These are phyloP conservation scores for Shargacucullia verbasci DNA, from an alignment of 2,888 invertebrate genomes.

Conservation along the genomic window DNA sequence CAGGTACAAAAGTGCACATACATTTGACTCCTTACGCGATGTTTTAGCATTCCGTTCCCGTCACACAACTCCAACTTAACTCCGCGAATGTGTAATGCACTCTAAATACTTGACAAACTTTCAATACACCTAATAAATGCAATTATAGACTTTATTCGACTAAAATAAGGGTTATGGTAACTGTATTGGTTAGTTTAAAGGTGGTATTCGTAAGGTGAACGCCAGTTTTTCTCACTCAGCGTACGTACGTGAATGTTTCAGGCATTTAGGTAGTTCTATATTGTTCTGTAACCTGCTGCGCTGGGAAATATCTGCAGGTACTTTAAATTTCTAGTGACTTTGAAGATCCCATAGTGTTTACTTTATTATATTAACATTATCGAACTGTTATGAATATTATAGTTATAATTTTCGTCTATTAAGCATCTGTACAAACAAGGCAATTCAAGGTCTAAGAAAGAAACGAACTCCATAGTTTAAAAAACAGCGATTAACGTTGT, in stretches of 20 bases:
- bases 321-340: constrained; percentile 19
- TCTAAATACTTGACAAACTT: constrained; percentile 58
- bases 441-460: too few relatives aligned
- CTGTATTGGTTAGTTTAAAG: constrained; percentile 28
- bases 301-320: constrained; percentile 46
- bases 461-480: too few relatives aligned
- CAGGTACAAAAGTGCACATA: constrained; percentile 57
- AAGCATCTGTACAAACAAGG: too few relatives aligned
- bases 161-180: constrained; percentile 17
- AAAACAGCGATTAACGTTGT: too few relatives aligned
- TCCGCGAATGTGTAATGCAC: constrained; percentile 73
- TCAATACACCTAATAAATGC: neutral
- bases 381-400: too few relatives aligned
- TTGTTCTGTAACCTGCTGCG: constrained; percentile 55
- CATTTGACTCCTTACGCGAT: constrained; percentile 37
- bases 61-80: constrained; percentile 69
- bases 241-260: constrained; percentile 61
- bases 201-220: constrained; percentile 56
- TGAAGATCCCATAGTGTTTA: constrained; percentile 10
- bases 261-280: constrained; percentile 63
- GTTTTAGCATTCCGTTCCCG: constrained; percentile 66
- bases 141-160: constrained; percentile 38
- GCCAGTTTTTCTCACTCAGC: constrained; percentile 62
- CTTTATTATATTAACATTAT: too few relatives aligned
- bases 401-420: too few relatives aligned